Conservation (phyloP, 2,888 invertebrate genomes). For the Teinopalpus imperialis region DNA sequence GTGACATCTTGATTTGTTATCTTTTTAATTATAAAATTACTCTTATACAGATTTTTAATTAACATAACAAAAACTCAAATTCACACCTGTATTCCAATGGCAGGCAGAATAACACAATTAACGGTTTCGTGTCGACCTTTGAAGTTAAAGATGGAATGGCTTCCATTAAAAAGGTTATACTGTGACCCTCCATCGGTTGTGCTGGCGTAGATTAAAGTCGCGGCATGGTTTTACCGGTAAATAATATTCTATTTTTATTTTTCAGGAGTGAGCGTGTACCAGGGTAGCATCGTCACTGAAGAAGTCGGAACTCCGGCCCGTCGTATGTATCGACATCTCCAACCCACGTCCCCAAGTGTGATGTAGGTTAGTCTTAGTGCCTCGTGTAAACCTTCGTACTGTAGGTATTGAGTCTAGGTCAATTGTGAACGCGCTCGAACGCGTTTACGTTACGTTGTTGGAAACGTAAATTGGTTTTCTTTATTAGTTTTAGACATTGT, state of each 20-base stretch:
- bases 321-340: constrained; percentile 27
- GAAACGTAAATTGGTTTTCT: constrained; percentile 10
- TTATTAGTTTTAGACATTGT: not conserved
- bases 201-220: no score
- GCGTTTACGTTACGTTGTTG: constrained; percentile 10
- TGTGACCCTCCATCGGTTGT: no score
- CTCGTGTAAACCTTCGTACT: constrained; percentile 14
- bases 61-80: no score
- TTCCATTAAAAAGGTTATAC: no score
- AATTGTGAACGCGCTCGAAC: not conserved
- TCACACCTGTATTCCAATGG: no score
- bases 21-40: no score
- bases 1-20: no score
- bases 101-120: no score
- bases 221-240: no score
- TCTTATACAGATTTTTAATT: no score
- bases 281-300: constrained; percentile 49
- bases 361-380: constrained; percentile 52
- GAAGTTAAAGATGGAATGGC: no score
- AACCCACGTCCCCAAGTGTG: constrained; percentile 37
- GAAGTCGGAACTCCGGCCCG: constrained; percentile 35
- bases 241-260: constrained; percentile 15
- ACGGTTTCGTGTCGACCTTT: no score
- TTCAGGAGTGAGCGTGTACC: constrained; percentile 47
- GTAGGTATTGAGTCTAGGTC: constrained; percentile 17